phyloP scores from a whole-genome alignment of 2,797 vertebrate species.

The Otus scops region DNA sequence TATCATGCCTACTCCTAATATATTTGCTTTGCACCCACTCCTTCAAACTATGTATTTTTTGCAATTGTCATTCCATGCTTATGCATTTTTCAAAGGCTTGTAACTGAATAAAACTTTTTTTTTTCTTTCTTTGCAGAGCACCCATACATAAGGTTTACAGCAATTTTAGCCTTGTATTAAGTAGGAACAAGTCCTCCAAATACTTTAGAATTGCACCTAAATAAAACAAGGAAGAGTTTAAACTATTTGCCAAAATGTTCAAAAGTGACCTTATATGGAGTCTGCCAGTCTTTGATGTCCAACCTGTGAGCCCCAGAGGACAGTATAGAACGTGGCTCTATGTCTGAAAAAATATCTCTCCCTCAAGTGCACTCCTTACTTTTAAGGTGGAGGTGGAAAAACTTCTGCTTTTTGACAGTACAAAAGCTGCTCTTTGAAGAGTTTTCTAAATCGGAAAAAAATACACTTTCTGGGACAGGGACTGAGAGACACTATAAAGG shows the following conservation, averaged over 20 bases:
- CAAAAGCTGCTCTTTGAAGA: neutral
- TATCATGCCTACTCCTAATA: neutral
- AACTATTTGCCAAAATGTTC: neutral
- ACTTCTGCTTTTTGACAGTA: slow-evolving; percentile 19
- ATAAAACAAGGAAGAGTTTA: neutral
- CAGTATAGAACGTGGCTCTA: neutral
- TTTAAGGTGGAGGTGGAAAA: neutral
- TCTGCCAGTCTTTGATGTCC: neutral
- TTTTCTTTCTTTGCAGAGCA: neutral
- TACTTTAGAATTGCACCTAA: neutral
- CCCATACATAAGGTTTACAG: neutral
- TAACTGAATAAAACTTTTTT: neutral
- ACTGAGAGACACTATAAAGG: neutral
- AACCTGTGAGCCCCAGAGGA: neutral
- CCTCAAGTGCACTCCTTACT: neutral
- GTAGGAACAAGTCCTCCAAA: neutral
- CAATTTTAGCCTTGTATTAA: neutral
- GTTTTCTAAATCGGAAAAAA: slow-evolving; percentile 4
- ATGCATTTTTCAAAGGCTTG: neutral
- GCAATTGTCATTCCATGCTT: neutral
- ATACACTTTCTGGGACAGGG: neutral
- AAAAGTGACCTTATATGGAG: neutral
- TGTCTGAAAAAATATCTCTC: neutral
- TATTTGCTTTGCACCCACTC: neutral
- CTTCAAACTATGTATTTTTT: neutral